Evolutionary conservation across 1,140 invertebrate genomes (phyloP).

Genomic region (Hirudo medicinalis): DNA sequence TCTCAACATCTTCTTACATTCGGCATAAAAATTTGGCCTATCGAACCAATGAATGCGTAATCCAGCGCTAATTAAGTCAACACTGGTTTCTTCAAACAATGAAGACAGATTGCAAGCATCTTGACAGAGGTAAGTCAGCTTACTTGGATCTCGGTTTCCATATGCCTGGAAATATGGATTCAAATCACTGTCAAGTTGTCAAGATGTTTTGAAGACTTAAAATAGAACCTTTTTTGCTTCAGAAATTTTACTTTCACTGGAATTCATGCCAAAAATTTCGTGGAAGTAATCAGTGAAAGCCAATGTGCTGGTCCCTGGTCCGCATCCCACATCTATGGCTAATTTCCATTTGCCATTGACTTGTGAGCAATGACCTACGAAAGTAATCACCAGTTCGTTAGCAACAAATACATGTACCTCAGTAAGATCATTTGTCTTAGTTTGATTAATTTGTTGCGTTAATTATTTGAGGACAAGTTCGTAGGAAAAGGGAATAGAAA

Average conservation of each 20-base stretch:
- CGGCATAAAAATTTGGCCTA: slow-evolving; percentile 40
- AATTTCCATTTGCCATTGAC: background rate
- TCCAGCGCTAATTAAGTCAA: slow-evolving; percentile 40
- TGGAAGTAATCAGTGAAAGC: slow-evolving; percentile 36
- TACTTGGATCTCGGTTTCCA: background rate
- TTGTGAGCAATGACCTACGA: background rate
- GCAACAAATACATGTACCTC: no score
- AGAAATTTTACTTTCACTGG: slow-evolving; percentile 35
- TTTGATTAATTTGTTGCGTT: no score
- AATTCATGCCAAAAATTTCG: slow-evolving; percentile 39
- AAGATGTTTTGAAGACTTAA: no score
- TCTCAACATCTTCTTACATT: slow-evolving; percentile 38
- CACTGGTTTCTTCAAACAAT: slow-evolving; percentile 24
- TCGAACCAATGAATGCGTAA: slow-evolving; percentile 45
- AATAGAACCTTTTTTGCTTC: slow-evolving; percentile 27
- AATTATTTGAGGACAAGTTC: no score
- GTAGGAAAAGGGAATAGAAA: no score
- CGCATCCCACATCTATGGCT: slow-evolving; percentile 40
- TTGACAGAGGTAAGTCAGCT: background rate
- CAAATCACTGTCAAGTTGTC: no score
- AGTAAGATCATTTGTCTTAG: no score
- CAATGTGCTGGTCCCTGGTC: slow-evolving; percentile 41
- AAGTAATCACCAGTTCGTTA: no score
- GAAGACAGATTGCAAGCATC: background rate
- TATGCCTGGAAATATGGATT: background rate